Evolutionary conservation across 2,113 vertebrate species (phyloP).

Genomic region (Poicephalus gulielmi): DNA sequence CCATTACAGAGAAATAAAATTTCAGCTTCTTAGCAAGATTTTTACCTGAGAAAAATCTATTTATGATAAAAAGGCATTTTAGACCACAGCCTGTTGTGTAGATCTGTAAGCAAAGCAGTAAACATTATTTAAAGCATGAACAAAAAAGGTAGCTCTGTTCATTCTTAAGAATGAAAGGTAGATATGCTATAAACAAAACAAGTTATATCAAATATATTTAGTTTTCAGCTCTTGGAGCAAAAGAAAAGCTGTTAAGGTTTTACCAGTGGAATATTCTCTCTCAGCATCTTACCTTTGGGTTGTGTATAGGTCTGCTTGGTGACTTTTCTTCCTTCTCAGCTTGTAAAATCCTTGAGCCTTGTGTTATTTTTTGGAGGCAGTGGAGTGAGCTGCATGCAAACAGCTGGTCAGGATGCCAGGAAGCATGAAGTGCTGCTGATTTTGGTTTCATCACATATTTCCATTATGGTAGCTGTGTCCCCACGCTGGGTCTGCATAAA

Average conservation of each 20-base stretch:
- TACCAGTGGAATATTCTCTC: background rate
- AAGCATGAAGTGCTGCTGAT: background rate
- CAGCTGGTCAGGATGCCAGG: background rate
- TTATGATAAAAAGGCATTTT: background rate
- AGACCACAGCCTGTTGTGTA: background rate
- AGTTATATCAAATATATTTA: background rate
- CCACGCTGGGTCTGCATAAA: rapidly evolving
- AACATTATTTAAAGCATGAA: background rate
- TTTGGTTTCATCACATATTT: background rate
- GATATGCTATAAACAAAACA: background rate
- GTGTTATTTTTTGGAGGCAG: background rate
- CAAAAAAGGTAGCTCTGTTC: background rate
- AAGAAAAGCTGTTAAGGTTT: background rate
- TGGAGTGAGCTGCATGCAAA: background rate
- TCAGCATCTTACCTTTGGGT: conserved; percentile 3
- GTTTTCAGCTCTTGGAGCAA: background rate
- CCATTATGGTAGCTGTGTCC: background rate
- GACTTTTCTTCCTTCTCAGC: background rate
- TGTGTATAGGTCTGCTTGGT: background rate
- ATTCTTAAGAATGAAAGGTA: background rate
- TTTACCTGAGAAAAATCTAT: background rate
- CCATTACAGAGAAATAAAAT: background rate
- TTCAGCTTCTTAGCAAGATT: background rate
- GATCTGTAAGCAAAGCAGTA: background rate
- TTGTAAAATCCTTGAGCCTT: background rate